Conservation (phyloP, 2,797 vertebrate species). For the Sebastiscus albofasciatus region DNA sequence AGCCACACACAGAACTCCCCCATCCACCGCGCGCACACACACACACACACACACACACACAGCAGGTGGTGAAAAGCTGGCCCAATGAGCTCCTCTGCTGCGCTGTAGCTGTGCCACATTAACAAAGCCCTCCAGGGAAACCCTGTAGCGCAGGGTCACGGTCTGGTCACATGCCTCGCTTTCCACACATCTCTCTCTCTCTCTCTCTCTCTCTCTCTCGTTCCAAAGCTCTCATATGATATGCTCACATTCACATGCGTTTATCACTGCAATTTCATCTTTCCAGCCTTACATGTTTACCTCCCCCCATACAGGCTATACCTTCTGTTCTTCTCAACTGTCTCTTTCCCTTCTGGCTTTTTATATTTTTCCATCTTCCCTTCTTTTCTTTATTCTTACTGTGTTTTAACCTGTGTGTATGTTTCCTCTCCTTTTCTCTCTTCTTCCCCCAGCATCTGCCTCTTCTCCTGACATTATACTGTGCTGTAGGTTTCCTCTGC, state of each 20-base stretch:
- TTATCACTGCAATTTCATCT: conserved; percentile 18
- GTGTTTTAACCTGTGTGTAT: conserved; percentile 1
- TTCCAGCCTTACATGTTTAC: background rate
- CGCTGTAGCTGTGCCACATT: conserved; percentile 73
- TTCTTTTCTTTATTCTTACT: background rate
- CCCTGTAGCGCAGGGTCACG: conserved; percentile 72
- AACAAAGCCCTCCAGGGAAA: conserved; percentile 75
- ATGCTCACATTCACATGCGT: conserved; percentile 36
- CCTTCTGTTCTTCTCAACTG: background rate
- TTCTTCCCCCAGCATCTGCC: conserved; percentile 4
- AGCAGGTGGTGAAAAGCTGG: conserved; percentile 70
- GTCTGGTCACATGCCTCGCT: conserved; percentile 77
- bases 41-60: conserved; percentile 36
- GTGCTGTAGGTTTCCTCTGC: conserved; percentile 35
- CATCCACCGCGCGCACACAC: background rate
- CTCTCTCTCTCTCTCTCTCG: background rate
- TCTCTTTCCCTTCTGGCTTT: background rate
- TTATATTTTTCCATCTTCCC: background rate
- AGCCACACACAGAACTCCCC: conserved; percentile 25
- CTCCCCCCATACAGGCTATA: background rate
- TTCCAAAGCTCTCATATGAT: conserved; percentile 45
- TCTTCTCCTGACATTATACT: conserved; percentile 37
- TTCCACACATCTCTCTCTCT: conserved; percentile 46
- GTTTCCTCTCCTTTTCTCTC: conserved; percentile 3
- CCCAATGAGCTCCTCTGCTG: conserved; percentile 69